These are phyloP conservation scores for Sicus ferrugineus DNA, from an alignment of 2,888 invertebrate species.

Conservation along the genomic window DNA sequence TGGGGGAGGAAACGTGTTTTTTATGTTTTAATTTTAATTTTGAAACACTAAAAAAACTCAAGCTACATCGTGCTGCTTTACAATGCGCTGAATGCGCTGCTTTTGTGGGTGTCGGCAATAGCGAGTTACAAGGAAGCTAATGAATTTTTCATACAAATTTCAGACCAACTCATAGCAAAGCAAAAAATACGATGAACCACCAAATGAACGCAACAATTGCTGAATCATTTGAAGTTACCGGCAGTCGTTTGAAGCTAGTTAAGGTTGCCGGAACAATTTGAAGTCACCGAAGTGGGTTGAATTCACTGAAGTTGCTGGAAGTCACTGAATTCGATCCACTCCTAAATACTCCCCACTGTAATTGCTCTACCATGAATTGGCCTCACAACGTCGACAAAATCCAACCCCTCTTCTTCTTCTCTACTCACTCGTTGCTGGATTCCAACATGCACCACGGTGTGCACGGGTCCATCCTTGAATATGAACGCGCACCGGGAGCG, in stretches of 20 bases:
- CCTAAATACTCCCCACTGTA: too few relatives aligned
- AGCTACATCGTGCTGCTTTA: not conserved
- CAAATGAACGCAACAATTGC: too few relatives aligned
- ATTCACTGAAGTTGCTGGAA: too few relatives aligned
- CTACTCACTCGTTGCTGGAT: constrained; percentile 64
- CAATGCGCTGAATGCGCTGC: not conserved
- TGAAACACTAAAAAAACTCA: constrained; percentile 1
- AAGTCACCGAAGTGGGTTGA: too few relatives aligned
- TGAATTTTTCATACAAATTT: too few relatives aligned
- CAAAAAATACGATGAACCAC: too few relatives aligned
- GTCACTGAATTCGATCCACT: too few relatives aligned
- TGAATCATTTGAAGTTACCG: too few relatives aligned
- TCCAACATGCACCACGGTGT: constrained; percentile 64
- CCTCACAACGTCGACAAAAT: not conserved
- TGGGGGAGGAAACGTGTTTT: constrained; percentile 41
- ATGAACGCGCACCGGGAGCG: constrained; percentile 67
- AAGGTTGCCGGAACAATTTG: too few relatives aligned
- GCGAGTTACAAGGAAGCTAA: not conserved
- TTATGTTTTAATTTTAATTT: not conserved
- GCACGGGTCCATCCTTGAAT: constrained; percentile 74
- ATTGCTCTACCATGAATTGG: too few relatives aligned
- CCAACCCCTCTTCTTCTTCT: not conserved
- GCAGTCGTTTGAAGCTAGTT: too few relatives aligned
- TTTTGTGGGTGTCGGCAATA: not conserved
- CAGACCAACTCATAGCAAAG: too few relatives aligned